Percentiles rank a stretch among this genome's conserved stretches.
Evolutionary conservation across 2,797 vertebrate genomes (phyloP).

Genomic region (Coilia nasus): DNA sequence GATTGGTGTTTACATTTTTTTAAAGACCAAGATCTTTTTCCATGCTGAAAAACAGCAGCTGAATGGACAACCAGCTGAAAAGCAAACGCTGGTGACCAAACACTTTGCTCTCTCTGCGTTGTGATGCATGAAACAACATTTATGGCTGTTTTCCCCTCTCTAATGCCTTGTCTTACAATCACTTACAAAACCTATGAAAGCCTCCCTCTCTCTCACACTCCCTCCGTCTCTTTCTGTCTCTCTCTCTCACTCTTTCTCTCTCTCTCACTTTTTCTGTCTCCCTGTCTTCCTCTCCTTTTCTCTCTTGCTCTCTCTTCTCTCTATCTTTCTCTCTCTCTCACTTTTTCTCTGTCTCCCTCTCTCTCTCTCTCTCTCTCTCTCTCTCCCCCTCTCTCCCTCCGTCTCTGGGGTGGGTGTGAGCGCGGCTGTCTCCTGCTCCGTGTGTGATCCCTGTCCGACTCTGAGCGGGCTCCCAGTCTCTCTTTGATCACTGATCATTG

Average conservation of each 20-base stretch:
- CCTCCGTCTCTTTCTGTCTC: neutral
- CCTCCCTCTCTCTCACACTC: neutral
- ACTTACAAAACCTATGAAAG: neutral
- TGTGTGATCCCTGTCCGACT: conserved; percentile 4
- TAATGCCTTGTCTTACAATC: neutral
- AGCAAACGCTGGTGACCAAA: neutral
- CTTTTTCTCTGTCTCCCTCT: neutral
- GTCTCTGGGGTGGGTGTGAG: conserved; percentile 70
- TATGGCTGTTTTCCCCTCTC: neutral
- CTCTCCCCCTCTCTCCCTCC: conserved; percentile 31
- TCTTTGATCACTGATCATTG: conserved; percentile 81
- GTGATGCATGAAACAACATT: neutral
- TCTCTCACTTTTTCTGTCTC: neutral
- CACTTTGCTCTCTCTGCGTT: neutral
- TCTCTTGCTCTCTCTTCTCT: too few species aligned
- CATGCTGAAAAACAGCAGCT: neutral
- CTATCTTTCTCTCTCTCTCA: too few species aligned
- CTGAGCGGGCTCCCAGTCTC: conserved; percentile 29
- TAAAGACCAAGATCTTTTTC: neutral
- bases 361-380: conserved; percentile 2
- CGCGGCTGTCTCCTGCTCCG: neutral
- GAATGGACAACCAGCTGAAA: neutral
- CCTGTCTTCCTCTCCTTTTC: too few species aligned
- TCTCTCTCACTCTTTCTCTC: neutral
- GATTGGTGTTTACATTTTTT: conserved; percentile 13